phyloP scores from a whole-genome alignment of 2,113 vertebrate genomes.

The Oreochromis aureus region DNA sequence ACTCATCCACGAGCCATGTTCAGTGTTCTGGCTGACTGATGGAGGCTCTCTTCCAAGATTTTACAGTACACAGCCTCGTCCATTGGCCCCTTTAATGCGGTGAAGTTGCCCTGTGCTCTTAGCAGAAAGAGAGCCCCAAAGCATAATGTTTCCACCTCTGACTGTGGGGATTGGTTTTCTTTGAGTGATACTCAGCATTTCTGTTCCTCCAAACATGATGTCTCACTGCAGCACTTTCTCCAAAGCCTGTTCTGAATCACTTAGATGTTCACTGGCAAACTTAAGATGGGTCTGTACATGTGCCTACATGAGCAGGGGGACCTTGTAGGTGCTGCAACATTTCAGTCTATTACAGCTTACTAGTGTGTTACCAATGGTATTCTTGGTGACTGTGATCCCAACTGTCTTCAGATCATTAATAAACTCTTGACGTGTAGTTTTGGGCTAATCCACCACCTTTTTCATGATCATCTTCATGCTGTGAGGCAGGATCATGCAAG shows the following conservation, averaged over 20 bases:
- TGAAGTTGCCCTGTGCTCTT: not conserved
- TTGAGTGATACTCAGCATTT: not conserved
- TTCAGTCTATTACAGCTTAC: not conserved
- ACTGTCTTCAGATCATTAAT: not conserved
- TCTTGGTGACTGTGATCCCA: not conserved
- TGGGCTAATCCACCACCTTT: not conserved
- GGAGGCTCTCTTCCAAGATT: not conserved
- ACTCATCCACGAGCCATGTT: not conserved
- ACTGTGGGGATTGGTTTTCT: not conserved
- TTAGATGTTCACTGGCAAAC: not conserved
- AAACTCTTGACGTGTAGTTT: not conserved
- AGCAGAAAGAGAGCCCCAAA: not conserved
- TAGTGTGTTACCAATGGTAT: not conserved
- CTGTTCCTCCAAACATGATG: not conserved
- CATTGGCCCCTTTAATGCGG: not conserved
- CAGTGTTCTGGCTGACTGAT: not conserved
- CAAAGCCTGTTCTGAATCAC: not conserved
- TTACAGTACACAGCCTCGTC: not conserved
- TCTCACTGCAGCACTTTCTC: not conserved
- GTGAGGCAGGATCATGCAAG: not conserved
- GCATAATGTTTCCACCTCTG: not conserved
- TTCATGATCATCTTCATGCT: not conserved
- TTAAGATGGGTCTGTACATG: not conserved
- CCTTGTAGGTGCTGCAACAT: not conserved
- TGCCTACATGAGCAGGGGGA: not conserved